These are phyloP conservation scores for Lithobius niger DNA, from an alignment of 1,140 invertebrate genomes.

Conservation along the genomic window DNA sequence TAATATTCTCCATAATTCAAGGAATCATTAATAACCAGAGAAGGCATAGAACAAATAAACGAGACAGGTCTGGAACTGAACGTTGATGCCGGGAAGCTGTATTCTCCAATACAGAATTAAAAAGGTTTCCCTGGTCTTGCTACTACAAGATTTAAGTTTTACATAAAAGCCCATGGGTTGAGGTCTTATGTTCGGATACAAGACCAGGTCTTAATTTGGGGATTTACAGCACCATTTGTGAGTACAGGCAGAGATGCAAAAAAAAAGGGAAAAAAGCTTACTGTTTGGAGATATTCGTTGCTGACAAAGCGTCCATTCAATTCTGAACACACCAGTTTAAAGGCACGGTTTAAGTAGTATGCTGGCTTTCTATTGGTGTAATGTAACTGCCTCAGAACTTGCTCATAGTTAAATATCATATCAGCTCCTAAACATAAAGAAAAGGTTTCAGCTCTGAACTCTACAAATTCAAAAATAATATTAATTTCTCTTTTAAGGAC, in stretches of 20 bases:
- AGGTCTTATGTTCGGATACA: no score
- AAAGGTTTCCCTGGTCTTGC: no score
- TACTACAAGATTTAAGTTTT: no score
- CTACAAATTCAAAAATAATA: background rate
- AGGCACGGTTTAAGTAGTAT: slow-evolving; percentile 84
- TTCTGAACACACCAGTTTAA: slow-evolving; percentile 86
- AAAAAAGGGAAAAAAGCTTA: slow-evolving; percentile 34
- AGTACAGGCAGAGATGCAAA: background rate
- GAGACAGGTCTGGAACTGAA: no score
- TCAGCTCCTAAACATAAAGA: slow-evolving; percentile 45
- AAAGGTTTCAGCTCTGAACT: no score
- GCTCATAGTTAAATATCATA: slow-evolving; percentile 68
- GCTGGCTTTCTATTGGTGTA: slow-evolving; percentile 89
- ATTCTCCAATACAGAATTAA: no score
- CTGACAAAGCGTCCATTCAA: slow-evolving; percentile 82
- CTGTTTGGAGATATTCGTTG: slow-evolving; percentile 85
- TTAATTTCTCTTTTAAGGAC: slow-evolving; percentile 9
- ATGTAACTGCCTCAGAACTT: slow-evolving; percentile 69
- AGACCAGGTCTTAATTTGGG: no score
- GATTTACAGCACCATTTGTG: background rate
- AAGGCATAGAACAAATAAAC: no score
- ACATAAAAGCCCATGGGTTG: no score
- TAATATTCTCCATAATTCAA: no score
- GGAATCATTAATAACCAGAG: no score
- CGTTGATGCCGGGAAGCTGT: no score